A percentile compares a stretch with the other conserved stretches of the same genome.
phyloP scores from a whole-genome alignment of 2,113 vertebrate genomes.

The Aldabrachelys gigantea region DNA sequence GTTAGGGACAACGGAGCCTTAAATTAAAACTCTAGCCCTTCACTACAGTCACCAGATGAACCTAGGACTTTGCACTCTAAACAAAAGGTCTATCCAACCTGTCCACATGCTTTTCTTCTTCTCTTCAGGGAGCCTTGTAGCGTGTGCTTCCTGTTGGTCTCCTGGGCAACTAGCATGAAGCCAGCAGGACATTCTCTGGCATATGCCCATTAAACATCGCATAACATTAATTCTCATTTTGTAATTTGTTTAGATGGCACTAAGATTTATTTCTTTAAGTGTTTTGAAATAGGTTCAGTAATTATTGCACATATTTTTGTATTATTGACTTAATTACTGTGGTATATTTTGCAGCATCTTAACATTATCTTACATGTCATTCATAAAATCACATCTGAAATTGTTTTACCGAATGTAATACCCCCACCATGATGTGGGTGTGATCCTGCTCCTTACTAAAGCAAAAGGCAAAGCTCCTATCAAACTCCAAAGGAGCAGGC shows the following conservation, averaged over 20 bases:
- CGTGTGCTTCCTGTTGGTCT: neutral
- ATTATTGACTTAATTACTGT: neutral
- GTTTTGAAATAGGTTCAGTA: neutral
- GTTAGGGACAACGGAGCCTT: neutral
- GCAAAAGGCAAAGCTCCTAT: neutral
- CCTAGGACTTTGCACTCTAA: neutral
- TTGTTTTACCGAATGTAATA: neutral
- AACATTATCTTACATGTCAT: neutral
- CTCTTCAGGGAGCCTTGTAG: neutral
- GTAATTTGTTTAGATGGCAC: neutral
- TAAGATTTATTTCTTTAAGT: neutral
- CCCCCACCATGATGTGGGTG: neutral
- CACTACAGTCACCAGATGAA: neutral
- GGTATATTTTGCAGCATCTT: neutral
- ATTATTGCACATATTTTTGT: neutral
- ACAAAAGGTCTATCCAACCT: neutral
- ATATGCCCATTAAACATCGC: neutral
- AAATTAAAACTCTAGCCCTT: neutral
- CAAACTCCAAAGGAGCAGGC: neutral
- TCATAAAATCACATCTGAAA: neutral
- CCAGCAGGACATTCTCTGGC: accelerated
- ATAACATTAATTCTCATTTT: neutral
- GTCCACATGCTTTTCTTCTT: neutral
- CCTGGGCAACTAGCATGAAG: neutral
- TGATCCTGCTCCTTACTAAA: neutral